Base-by-base conservation (phyloP, 2,888 invertebrate genomes). In the Oligia fasciuncula region DNA sequence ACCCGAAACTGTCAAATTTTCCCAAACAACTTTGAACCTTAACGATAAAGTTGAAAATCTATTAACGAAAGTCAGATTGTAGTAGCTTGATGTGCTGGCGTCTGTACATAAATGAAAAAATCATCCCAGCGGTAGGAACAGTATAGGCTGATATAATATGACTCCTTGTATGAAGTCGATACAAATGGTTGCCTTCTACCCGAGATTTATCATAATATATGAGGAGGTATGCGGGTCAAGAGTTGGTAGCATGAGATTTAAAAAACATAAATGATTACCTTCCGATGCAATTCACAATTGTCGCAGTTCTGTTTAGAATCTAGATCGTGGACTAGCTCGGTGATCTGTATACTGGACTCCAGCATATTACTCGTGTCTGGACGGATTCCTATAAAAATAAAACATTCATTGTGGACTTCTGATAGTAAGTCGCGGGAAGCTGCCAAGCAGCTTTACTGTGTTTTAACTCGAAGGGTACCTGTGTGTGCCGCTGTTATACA, bases 261-360 rank as follows among this genome's bases (percentile, higher is more conserved):
- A 63, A 63, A 35, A 8, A 17, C 8, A n/a, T 11, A 63, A 17
- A 19, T 23, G 1, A 3, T 49, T 89, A 95, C 96, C 95, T 96
- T 95, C 73, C 92, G 93, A 77, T 95, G 94, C 67, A 94, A 81
- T 71, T 95, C 93, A 79, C 96, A 96, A 87, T 93, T 93, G 35
- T 95, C 94, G 62, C 96, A 96, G 49, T 84, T 90, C 60, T 90
- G 90, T 46, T 90, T 91, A 0, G 85, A 77, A 4, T 95, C 95
- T 57, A 93, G n/a, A 46, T 94, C 93, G 1, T 95, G 88, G 8
- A 94, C 95, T 76, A 96, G 85, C 85, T 96, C 95, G 4, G 94
- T 93, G 76, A 96, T 94, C 78, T 93, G 92, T n/a, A 95, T 87
- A 66, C 92, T 93, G 9, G 94, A 92, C 83, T 95, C 95, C 91